Percentiles rank a stretch among this genome's conserved stretches.
Evolutionary conservation across 2,888 invertebrate species (phyloP).

Genomic region (Drosophila fulvimacula): DNA sequence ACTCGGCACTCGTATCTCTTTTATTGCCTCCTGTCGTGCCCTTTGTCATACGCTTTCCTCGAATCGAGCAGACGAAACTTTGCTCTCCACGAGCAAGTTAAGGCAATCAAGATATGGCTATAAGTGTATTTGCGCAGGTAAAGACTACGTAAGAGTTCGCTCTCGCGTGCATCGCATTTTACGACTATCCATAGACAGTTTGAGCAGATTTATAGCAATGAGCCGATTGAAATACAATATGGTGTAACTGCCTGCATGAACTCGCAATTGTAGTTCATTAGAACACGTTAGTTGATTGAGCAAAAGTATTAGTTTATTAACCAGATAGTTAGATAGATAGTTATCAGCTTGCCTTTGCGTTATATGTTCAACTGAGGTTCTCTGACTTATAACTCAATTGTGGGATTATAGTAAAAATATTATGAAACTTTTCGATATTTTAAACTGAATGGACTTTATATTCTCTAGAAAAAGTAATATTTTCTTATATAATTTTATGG

Average conservation of each 20-base stretch:
- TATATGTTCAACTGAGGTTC: too few species aligned
- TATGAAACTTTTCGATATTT: too few species aligned
- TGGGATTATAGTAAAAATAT: too few species aligned
- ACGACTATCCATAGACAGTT: constrained; percentile 7
- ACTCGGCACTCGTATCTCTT: constrained; percentile 55
- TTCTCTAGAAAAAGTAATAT: too few species aligned
- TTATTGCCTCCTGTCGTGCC: constrained; percentile 61
- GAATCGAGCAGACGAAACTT: constrained; percentile 15
- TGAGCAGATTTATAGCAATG: constrained; percentile 17
- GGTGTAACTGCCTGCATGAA: constrained; percentile 1
- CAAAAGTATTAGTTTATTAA: not conserved
- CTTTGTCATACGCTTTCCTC: constrained; percentile 47
- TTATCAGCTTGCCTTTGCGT: not conserved
- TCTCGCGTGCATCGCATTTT: constrained; percentile 3
- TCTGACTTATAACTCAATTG: too few species aligned
- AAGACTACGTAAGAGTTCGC: constrained; percentile 5
- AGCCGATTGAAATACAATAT: constrained; percentile 7
- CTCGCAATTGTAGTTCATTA: not conserved
- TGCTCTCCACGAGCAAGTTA: constrained; percentile 5
- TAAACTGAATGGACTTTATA: too few species aligned
- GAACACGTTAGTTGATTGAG: not conserved
- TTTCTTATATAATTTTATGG: too few species aligned
- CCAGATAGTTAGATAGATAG: too few species aligned
- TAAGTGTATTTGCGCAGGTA: constrained; percentile 25
- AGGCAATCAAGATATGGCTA: constrained; percentile 23